Evolutionary conservation across 2,797 vertebrate species (phyloP).

Genomic region (Chelon auratus): DNA sequence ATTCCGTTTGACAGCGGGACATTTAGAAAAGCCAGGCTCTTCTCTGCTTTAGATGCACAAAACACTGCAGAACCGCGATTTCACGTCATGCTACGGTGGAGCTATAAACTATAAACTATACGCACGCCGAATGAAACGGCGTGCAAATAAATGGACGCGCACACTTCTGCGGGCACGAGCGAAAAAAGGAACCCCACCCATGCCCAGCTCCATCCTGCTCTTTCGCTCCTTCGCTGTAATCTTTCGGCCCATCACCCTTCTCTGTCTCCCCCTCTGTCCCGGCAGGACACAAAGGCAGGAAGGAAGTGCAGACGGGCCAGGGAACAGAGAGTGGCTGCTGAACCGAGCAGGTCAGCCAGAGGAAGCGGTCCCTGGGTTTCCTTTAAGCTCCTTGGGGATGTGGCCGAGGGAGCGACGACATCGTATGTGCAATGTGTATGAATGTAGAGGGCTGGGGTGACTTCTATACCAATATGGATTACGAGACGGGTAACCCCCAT

Average conservation of each 20-base stretch:
- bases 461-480: background rate
- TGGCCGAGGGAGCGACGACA: constrained; percentile 22
- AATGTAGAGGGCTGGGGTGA: background rate
- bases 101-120: too few species aligned
- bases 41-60: background rate
- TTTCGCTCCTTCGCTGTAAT: constrained; percentile 70
- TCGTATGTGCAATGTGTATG: constrained; percentile 10
- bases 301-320: constrained; percentile 69
- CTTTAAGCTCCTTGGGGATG: constrained; percentile 50
- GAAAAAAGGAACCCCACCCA: constrained; percentile 73
- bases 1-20: constrained; percentile 17
- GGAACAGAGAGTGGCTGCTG: constrained; percentile 54
- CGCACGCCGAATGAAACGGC: constrained; percentile 15
- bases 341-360: constrained; percentile 54
- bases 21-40: constrained; percentile 1
- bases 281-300: constrained; percentile 83
- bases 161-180: constrained; percentile 53
- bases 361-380: constrained; percentile 69
- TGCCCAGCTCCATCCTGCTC: constrained; percentile 65
- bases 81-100: constrained; percentile 5
- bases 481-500: too few species aligned
- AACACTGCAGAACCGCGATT: constrained; percentile 25
- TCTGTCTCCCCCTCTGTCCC: constrained; percentile 11
- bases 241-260: constrained; percentile 58
- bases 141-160: constrained; percentile 21